Conservation (phyloP, 2,113 vertebrate genomes). For the Scortum barcoo region DNA sequence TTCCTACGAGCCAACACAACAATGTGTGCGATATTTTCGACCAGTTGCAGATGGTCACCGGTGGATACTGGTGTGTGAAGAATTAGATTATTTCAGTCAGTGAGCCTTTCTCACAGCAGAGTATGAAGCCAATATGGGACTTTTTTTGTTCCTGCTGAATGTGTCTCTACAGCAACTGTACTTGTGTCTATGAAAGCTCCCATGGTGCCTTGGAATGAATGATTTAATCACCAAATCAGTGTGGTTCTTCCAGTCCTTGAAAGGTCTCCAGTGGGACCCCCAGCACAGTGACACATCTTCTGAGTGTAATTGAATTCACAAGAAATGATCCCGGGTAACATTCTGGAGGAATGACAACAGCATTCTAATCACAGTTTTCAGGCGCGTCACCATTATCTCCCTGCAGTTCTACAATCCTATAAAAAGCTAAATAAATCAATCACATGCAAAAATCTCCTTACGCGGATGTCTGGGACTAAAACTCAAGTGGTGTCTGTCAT, state of each 20-base stretch:
- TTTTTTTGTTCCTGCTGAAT: background rate
- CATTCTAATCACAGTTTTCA: conserved; percentile 43
- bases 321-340: conserved; percentile 32
- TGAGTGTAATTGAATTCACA: conserved; percentile 39
- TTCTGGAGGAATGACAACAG: conserved; percentile 12
- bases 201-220: conserved; percentile 17
- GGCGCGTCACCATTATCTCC: background rate
- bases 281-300: conserved; percentile 25
- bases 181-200: conserved; percentile 13
- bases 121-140: background rate
- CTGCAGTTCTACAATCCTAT: conserved; percentile 33
- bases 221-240: conserved; percentile 51
- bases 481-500: background rate
- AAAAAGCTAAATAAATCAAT: conserved; percentile 49
- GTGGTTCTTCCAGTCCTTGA: conserved; percentile 37
- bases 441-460: conserved; percentile 24
- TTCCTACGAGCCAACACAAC: background rate
- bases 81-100: conserved; percentile 40
- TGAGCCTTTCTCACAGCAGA: conserved; percentile 18
- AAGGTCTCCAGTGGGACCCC: conserved; percentile 46
- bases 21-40: conserved; percentile 36
- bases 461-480: conserved; percentile 9
- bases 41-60: conserved; percentile 33
- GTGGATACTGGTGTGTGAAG: conserved; percentile 37
- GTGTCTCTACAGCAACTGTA: background rate